Conservation (phyloP, 2,797 vertebrate species). For the Tamandua tetradactyla region DNA sequence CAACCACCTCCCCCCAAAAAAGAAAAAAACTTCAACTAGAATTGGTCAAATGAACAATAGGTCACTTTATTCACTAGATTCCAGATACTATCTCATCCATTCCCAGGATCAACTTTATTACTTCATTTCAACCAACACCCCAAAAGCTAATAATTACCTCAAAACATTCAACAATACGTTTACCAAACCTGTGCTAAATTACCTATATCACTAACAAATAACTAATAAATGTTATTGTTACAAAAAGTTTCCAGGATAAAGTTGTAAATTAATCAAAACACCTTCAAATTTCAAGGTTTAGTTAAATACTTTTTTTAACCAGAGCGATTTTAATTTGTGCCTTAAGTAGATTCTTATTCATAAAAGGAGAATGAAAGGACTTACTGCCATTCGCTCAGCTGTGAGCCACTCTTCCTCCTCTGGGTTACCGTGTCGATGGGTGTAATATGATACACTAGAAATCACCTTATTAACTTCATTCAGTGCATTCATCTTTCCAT, state of each 20-base stretch:
- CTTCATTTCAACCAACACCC: neutral
- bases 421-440: constrained; percentile 97
- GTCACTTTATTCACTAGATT: neutral
- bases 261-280: neutral
- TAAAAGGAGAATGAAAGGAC: constrained; percentile 74
- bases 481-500: constrained; percentile 99
- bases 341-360: neutral
- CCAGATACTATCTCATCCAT: neutral
- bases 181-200: neutral
- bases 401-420: constrained; percentile 99
- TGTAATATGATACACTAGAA: constrained; percentile 99
- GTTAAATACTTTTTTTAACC: constrained; percentile 26
- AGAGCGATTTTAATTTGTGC: constrained; percentile 4
- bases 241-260: constrained; percentile 19
- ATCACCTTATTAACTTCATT: constrained; percentile 99
- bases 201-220: neutral
- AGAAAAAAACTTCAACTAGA: constrained; percentile 2
- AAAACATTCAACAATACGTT: neutral
- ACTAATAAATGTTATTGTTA: neutral
- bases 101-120: neutral
- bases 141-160: neutral
- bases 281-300: neutral
- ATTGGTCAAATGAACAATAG: constrained; percentile 20
- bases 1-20: too few species aligned
- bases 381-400: constrained; percentile 99